Base-by-base conservation (phyloP, 2,113 vertebrate genomes). In the Oxyura jamaicensis region DNA sequence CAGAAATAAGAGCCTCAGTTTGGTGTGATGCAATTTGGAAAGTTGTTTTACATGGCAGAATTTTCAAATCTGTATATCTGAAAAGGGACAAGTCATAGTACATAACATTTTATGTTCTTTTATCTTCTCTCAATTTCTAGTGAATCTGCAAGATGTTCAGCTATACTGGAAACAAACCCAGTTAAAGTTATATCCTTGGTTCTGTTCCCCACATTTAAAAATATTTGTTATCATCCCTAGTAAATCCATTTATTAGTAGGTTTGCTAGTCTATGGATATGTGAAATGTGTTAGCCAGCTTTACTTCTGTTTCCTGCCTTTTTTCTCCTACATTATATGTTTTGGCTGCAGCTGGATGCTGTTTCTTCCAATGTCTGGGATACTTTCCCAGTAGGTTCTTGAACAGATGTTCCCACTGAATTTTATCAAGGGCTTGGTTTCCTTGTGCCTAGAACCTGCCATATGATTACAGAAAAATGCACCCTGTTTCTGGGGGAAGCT, bases 341-440 rank as follows among this genome's bases (percentile, higher is more conserved):
- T 44, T 55, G 74, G 31, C 10, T 90, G 60, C 63, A 95, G 59
- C 71, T 94, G 72, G 78, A 94, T 50, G 63, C 6, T 46, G 25
- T 73, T 94, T 95, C 19, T 80, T 67, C 44, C 84, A 87, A 62
- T 36, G 36, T 59, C 90, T 74, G 71, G 93, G 90, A 71, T 90
- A 63, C 63, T 88, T 95, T 96, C 93, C 91, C 93, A 92, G 75
- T 77, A 85, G 78, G 89, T 91, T 91, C 78, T 93, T 80, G 59
- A 95, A 90, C 67, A 96, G 75, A 93, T 94, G 78, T 94, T 96
- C 41, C 44, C 72, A 46, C 53, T 71, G 71, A 90, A 91, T 94
- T 90, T 91, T 81, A 50, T 74, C 74, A 88, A 93, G 31, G 17
- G 13, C 21, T 87, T 87, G 19, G 21, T 88, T 93, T 91, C 7